These are phyloP conservation scores for Electrophaes corylata DNA, from an alignment of 2,888 invertebrate genomes.

Conservation along the genomic window DNA sequence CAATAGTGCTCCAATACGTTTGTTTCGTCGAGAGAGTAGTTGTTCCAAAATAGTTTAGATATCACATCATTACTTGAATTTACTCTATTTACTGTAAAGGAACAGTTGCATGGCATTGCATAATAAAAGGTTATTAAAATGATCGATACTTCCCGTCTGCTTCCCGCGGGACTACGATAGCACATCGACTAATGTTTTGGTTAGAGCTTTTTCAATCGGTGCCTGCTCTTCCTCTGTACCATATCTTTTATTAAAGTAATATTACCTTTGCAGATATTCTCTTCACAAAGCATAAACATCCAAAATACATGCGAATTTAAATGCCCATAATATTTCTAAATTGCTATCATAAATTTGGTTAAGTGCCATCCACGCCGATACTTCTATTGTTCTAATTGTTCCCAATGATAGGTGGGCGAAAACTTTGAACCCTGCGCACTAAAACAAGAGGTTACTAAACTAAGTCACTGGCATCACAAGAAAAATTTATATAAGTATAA, in stretches of 20 bases:
- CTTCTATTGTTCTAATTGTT: conserved; percentile 60
- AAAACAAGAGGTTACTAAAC: conserved; percentile 44
- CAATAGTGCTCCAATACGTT: conserved; percentile 16
- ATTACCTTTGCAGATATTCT: neutral
- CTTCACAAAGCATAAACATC: neutral
- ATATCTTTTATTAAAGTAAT: too few species aligned
- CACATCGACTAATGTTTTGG: conserved; percentile 15
- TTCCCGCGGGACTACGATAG: too few species aligned
- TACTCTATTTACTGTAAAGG: neutral
- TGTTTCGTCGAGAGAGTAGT: conserved; percentile 32
- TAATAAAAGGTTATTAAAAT: neutral
- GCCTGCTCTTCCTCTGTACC: too few species aligned
- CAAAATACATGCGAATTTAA: conserved; percentile 1
- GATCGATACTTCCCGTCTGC: too few species aligned
- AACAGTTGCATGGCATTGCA: neutral
- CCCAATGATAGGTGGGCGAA: conserved; percentile 44
- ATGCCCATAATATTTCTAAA: conserved; percentile 13
- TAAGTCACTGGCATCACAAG: conserved; percentile 24
- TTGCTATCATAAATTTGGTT: conserved; percentile 53
- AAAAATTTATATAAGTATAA: neutral
- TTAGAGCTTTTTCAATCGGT: neutral
- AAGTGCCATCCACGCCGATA: conserved; percentile 54
- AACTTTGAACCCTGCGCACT: conserved; percentile 38
- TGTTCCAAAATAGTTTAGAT: conserved; percentile 32
- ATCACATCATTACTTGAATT: conserved; percentile 8